Percentiles rank a stretch among this genome's conserved stretches.
Conservation (phyloP, 2,113 vertebrate genomes). For the Phaetusa simplex region DNA sequence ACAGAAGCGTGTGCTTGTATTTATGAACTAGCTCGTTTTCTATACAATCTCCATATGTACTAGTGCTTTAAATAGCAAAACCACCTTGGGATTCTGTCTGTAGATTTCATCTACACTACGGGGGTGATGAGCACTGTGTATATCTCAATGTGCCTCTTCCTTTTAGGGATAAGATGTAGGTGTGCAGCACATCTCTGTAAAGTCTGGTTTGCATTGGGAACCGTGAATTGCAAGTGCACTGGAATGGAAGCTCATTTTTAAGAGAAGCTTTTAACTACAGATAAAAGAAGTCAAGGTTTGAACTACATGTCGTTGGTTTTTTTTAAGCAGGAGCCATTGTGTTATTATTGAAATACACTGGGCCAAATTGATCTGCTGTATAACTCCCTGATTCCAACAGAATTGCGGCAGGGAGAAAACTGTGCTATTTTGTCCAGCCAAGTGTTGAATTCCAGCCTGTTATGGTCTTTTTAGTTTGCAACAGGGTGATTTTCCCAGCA, state of each 20-base stretch:
- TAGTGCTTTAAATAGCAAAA: background rate
- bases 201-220: background rate
- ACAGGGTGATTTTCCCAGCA: background rate
- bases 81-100: background rate
- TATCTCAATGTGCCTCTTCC: background rate
- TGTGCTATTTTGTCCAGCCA: background rate
- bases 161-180: background rate
- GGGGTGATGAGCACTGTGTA: background rate
- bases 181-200: background rate
- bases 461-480: background rate
- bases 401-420: background rate
- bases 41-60: background rate
- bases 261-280: background rate
- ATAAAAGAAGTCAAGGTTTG: background rate
- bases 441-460: background rate
- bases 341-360: background rate
- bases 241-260: background rate
- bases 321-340: background rate
- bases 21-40: background rate
- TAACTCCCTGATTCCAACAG: background rate
- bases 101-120: background rate
- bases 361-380: background rate
- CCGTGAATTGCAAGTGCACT: background rate
- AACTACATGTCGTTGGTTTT: background rate
- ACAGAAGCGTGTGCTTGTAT: background rate